phyloP scores from a whole-genome alignment of 2,113 vertebrate genomes.

The Odocoileus hemionus region DNA sequence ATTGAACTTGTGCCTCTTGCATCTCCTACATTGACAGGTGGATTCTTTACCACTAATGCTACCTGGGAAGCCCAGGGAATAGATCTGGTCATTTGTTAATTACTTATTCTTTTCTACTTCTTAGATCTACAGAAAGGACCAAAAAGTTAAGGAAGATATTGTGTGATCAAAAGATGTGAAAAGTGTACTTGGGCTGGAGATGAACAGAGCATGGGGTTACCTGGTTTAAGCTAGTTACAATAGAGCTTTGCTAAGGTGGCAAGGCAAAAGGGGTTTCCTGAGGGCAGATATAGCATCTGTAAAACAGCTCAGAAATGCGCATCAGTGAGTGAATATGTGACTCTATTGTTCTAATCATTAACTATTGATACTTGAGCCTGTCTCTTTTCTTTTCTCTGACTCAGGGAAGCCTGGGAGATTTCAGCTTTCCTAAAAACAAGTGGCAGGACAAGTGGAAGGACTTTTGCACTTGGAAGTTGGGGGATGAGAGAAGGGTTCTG shows the following conservation, averaged over 20 bases:
- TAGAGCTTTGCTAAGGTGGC: background rate
- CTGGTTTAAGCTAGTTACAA: background rate
- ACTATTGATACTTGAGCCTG: background rate
- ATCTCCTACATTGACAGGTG: background rate
- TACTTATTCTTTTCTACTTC: background rate
- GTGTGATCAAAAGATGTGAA: background rate
- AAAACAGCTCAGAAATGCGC: background rate
- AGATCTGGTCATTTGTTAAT: background rate
- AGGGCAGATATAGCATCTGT: background rate
- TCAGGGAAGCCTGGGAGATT: background rate
- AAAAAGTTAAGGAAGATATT: background rate
- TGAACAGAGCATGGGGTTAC: background rate
- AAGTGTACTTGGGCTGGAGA: background rate
- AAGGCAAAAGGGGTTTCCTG: background rate
- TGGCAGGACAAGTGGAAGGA: background rate
- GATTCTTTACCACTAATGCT: background rate
- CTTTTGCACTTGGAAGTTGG: background rate
- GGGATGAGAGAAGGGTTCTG: background rate
- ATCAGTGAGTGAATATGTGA: background rate
- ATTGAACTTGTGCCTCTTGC: rapidly evolving
- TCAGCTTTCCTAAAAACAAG: background rate
- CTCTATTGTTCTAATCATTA: background rate
- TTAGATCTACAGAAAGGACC: background rate
- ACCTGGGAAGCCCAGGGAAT: background rate
- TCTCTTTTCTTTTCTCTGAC: background rate